Conservation (phyloP, 1,140 invertebrate species). For the Leptinotarsa texana region DNA sequence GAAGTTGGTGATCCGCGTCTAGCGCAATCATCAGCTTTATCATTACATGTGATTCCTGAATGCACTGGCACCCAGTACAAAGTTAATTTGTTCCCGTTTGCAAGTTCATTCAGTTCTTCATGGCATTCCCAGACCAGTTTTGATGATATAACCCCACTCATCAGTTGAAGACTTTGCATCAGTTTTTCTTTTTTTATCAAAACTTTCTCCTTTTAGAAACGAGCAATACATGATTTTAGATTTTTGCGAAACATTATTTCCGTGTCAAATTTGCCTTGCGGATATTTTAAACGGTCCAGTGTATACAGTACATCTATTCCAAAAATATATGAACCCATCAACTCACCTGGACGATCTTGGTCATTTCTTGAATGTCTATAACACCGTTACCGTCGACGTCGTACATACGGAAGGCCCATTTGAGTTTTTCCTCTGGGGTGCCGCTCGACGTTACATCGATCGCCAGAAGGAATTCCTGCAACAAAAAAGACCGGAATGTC, state of each 20-base stretch:
- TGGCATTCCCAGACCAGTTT: too few relatives aligned
- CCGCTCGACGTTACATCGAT: slow-evolving; percentile 98
- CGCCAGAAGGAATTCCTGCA: slow-evolving; percentile 92
- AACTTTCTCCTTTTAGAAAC: too few relatives aligned
- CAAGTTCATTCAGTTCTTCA: too few relatives aligned
- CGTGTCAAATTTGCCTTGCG: not conserved
- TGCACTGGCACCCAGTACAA: too few relatives aligned
- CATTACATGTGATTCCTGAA: too few relatives aligned
- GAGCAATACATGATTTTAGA: not conserved
- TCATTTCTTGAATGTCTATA: slow-evolving; percentile 97
- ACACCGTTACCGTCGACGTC: slow-evolving; percentile 99
- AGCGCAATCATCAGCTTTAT: too few relatives aligned
- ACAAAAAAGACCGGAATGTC: not conserved
- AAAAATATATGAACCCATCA: not conserved
- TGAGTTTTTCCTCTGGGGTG: slow-evolving; percentile 96
- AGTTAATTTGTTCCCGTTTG: too few relatives aligned
- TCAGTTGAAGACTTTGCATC: too few relatives aligned
- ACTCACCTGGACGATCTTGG: slow-evolving; percentile 87
- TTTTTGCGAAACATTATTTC: not conserved
- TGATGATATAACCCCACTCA: too few relatives aligned
- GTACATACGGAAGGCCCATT: slow-evolving; percentile 99
- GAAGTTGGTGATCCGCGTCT: too few relatives aligned
- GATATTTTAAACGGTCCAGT: not conserved
- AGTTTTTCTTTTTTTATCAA: too few relatives aligned
- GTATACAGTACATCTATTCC: not conserved